phyloP scores from a whole-genome alignment of 2,113 vertebrate species.

The Echinops telfairi region DNA sequence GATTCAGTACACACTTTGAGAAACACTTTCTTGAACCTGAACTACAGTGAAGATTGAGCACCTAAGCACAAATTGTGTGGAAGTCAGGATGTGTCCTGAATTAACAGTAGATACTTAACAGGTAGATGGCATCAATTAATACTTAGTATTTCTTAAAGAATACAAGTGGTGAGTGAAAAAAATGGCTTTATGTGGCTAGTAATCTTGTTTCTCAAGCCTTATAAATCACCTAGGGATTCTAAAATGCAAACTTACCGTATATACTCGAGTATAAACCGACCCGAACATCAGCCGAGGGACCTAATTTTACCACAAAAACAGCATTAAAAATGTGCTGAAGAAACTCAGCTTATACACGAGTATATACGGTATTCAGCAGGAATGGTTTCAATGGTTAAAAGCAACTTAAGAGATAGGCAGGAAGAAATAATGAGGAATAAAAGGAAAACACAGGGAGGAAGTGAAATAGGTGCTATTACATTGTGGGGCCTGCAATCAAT shows the following conservation, averaged over 20 bases:
- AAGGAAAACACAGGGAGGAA: no score
- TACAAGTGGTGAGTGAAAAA: background rate
- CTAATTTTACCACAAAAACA: no score
- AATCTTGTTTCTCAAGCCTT: conserved; percentile 14
- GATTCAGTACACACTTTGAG: conserved; percentile 82
- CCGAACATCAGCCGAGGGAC: no score
- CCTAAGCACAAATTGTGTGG: background rate
- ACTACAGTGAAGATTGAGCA: conserved; percentile 30
- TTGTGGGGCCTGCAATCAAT: no score
- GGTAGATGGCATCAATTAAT: background rate
- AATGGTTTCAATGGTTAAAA: no score
- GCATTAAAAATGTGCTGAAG: no score
- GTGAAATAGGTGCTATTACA: no score
- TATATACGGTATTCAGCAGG: no score
- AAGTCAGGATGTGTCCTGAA: background rate
- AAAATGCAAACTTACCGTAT: background rate
- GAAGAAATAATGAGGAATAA: no score
- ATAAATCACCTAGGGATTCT: conserved; percentile 11
- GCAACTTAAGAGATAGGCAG: no score
- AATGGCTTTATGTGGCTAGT: background rate
- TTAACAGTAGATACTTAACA: background rate
- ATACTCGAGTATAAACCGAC: no score
- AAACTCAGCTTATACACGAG: no score
- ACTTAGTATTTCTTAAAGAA: conserved; percentile 4
- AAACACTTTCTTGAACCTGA: conserved; percentile 70